A percentile compares a stretch with the other conserved stretches of the same genome.
These are phyloP conservation scores for Vandiemenella viatica DNA, from an alignment of 2,888 invertebrate genomes.

Conservation along the genomic window DNA sequence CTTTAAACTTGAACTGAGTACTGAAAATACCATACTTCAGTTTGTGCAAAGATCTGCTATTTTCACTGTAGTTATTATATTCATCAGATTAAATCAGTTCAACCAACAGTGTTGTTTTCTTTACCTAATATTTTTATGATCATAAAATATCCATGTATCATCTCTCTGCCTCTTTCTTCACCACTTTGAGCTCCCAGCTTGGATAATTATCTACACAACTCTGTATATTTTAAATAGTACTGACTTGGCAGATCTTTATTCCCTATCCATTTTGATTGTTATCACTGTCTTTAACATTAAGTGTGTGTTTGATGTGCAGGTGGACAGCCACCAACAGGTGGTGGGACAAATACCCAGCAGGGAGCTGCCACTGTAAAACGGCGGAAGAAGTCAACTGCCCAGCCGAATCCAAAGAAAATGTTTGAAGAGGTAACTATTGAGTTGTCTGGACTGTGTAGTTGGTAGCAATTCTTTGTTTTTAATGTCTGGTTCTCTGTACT, in stretches of 20 bases:
- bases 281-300: too few species aligned
- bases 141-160: neutral
- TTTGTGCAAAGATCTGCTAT: too few species aligned
- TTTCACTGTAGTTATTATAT: too few species aligned
- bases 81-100: neutral
- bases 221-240: too few species aligned
- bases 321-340: constrained; percentile 56
- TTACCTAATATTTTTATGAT: neutral
- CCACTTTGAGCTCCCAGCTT: too few species aligned
- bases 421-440: constrained; percentile 59
- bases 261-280: too few species aligned
- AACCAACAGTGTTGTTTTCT: neutral
- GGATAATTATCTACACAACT: too few species aligned
- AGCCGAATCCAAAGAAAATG: constrained; percentile 94
- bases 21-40: too few species aligned
- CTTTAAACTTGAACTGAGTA: neutral
- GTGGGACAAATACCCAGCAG: constrained; percentile 39
- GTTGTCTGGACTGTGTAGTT: neutral
- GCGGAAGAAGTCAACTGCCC: constrained; percentile 74
- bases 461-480: neutral
- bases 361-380: constrained; percentile 67
- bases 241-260: too few species aligned
- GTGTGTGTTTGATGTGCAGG: constrained; percentile 36
- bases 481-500: too few species aligned
- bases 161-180: too few species aligned